These are phyloP conservation scores for Catharus fuscescens DNA, from an alignment of 2,113 vertebrate genomes.

Conservation along the genomic window DNA sequence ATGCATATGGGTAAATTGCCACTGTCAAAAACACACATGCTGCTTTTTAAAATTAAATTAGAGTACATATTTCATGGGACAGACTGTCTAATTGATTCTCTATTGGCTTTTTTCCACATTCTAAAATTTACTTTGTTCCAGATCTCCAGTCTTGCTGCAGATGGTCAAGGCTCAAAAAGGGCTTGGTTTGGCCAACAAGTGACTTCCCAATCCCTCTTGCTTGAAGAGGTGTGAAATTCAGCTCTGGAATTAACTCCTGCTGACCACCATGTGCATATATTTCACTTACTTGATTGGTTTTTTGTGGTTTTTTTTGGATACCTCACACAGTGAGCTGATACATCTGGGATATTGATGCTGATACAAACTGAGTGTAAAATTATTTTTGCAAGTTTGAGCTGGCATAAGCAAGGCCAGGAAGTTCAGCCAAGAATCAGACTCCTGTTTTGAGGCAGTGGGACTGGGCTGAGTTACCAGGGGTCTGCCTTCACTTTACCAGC, in stretches of 20 bases:
- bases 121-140: not conserved
- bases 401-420: not conserved
- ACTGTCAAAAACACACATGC: conserved; percentile 17
- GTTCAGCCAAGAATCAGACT: not conserved
- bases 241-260: not conserved
- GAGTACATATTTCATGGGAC: not conserved
- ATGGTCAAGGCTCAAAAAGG: not conserved
- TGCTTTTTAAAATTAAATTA: conserved; percentile 27
- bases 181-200: not conserved
- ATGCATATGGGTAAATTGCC: conserved; percentile 9
- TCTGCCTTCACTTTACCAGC: not conserved
- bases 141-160: not conserved
- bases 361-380: not conserved
- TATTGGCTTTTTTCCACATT: not conserved
- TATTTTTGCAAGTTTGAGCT: not conserved
- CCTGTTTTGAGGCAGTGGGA: not conserved
- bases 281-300: not conserved
- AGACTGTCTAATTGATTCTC: not conserved
- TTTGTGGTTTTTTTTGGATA: not conserved
- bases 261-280: not conserved
- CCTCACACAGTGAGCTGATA: not conserved
- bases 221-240: not conserved
- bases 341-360: no score
- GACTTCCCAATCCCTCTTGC: not conserved
- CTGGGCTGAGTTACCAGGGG: not conserved